Evolutionary conservation across 2,888 invertebrate genomes (phyloP).

Genomic region (Polydrusus pterygomalis): DNA sequence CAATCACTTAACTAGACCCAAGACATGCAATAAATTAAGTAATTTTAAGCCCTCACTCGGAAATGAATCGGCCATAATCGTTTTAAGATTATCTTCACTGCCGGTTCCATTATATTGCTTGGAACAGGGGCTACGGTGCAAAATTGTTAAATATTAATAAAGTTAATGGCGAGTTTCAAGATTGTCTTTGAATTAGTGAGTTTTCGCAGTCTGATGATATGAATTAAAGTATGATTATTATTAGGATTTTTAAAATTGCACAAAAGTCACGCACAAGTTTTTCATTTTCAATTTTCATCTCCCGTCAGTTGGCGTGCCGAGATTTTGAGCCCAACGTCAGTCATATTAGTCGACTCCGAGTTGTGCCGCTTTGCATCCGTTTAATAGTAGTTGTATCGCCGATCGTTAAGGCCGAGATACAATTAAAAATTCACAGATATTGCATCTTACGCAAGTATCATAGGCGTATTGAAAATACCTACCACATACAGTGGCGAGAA

Average conservation of each 20-base stretch:
- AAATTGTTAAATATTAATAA: conserved; percentile 31
- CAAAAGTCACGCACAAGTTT: no score
- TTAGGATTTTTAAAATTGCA: background rate
- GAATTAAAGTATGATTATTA: background rate
- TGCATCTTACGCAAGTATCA: no score
- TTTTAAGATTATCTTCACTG: conserved; percentile 27
- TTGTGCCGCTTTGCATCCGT: no score
- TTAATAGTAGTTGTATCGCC: no score
- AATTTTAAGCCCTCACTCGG: conserved; percentile 29
- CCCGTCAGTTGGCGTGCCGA: no score
- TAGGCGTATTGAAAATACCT: no score
- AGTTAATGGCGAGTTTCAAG: conserved; percentile 10
- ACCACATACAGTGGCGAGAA: no score
- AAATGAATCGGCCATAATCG: conserved; percentile 28
- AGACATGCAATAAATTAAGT: conserved; percentile 28
- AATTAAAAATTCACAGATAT: no score
- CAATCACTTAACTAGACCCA: conserved; percentile 24
- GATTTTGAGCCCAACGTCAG: no score
- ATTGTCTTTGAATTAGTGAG: conserved; percentile 5
- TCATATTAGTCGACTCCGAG: no score
- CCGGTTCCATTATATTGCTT: conserved; percentile 21
- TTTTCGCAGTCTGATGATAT: background rate
- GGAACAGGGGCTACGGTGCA: conserved; percentile 2
- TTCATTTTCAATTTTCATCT: no score
- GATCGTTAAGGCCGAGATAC: no score